Evolutionary conservation across 64 coral and sea anemone species (phyloP).

Genomic region (Stylophora pistillata): DNA sequence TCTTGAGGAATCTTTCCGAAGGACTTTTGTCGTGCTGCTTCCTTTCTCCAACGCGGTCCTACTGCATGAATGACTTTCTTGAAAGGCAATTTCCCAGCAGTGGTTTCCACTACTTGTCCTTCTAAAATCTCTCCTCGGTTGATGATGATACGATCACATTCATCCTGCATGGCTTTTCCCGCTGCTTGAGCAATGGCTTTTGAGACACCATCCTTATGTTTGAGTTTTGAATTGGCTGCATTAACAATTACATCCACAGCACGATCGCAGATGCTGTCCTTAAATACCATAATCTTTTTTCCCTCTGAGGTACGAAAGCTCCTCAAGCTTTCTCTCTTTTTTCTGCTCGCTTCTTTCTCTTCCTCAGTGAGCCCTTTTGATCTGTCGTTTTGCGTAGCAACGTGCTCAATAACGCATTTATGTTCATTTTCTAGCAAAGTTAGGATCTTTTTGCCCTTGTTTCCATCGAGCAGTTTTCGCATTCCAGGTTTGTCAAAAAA

Average conservation of each 20-base stretch:
- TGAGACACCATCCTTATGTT: constrained; percentile 54
- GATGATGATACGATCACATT: constrained; percentile 38
- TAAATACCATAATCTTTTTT: constrained; percentile 40
- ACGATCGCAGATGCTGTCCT: constrained; percentile 55
- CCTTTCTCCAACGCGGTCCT: constrained; percentile 47
- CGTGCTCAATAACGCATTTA: constrained; percentile 13
- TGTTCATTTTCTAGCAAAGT: background rate
- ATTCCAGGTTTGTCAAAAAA: constrained; percentile 24
- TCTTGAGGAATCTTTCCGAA: background rate
- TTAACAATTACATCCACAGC: constrained; percentile 66
- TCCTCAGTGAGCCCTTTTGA: background rate
- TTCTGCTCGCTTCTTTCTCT: background rate
- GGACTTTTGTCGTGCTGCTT: background rate
- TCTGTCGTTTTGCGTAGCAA: background rate
- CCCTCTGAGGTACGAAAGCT: constrained; percentile 7
- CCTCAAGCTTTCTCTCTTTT: constrained; percentile 17
- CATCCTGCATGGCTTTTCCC: constrained; percentile 54
- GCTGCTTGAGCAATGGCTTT: constrained; percentile 42
- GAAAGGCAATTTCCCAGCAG: constrained; percentile 58
- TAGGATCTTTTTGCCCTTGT: constrained; percentile 24
- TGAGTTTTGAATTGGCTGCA: constrained; percentile 52
- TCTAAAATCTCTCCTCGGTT: constrained; percentile 2
- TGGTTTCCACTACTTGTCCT: constrained; percentile 42
- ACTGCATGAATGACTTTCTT: constrained; percentile 66
- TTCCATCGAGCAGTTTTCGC: constrained; percentile 13